A percentile compares a stretch with the other conserved stretches of the same genome.
Conservation (phyloP, 2,797 vertebrate genomes). For the Galaxias olidus region DNA sequence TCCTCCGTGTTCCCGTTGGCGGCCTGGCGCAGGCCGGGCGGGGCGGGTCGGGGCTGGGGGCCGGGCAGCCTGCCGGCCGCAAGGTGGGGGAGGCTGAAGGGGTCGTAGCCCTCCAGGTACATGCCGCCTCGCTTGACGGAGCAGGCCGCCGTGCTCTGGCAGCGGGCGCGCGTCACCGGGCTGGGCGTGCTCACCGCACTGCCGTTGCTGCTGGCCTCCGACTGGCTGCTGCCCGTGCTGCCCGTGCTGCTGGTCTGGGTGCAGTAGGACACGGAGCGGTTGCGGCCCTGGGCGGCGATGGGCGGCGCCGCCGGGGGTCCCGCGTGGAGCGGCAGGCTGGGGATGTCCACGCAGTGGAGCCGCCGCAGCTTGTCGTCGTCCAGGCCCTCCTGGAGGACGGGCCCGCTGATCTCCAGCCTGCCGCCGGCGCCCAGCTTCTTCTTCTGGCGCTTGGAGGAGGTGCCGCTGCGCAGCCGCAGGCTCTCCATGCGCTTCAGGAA, state of each 20-base stretch:
- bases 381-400: slow-evolving; percentile 89
- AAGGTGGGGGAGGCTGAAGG: slow-evolving; percentile 83
- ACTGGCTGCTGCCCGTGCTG: slow-evolving; percentile 90
- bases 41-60: slow-evolving; percentile 27
- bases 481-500: slow-evolving; percentile 98
- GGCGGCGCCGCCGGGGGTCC: no score
- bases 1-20: slow-evolving; percentile 48
- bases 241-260: slow-evolving; percentile 93
- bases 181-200: slow-evolving; percentile 95
- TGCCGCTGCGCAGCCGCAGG: slow-evolving; percentile 83
- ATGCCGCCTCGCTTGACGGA: slow-evolving; percentile 90
- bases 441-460: slow-evolving; percentile 71
- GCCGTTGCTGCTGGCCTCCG: slow-evolving; percentile 87
- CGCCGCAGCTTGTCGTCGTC: slow-evolving; percentile 90
- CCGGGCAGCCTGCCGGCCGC: slow-evolving; percentile 68
- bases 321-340: slow-evolving; percentile 70
- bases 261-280: slow-evolving; percentile 87
- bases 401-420: slow-evolving; percentile 92
- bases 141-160: slow-evolving; percentile 80
- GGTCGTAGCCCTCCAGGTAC: slow-evolving; percentile 97
- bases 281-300: slow-evolving; percentile 70
- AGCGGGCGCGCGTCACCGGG: slow-evolving; percentile 90
- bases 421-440: slow-evolving; percentile 54
- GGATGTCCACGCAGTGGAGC: slow-evolving; percentile 95
- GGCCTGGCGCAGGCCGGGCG: no score